Base-by-base conservation (phyloP, 2,797 vertebrate genomes). In the Leptodactylus fallax region DNA sequence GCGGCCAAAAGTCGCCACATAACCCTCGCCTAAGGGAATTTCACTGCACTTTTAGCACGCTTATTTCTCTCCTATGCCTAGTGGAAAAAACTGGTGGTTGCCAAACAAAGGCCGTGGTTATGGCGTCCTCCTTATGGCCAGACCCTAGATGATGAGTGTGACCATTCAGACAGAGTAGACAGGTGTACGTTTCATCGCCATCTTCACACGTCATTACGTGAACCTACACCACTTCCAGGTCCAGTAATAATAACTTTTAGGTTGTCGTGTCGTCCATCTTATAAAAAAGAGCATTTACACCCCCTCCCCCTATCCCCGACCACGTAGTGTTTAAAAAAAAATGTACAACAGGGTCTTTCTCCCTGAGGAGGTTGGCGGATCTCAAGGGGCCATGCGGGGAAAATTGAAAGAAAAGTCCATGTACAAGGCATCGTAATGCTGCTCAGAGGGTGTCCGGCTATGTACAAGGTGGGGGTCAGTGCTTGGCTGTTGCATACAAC, bases 311-410 rank as follows among this genome's bases (percentile, higher is more conserved):
- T 45, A 58, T 25, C 79, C 55, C 21, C 51, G 9, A 69, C 91
- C 90, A 94, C 92, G 93, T 95, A 95, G 95, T 96, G 95, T 96
- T 95, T 95, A 87, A 91, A 93, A 87, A 91, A 93, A 92, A 91
- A 87, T 90, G 88, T 79, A 92, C 78, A 90, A 90, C 92, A 93
- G 86, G 90, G 91, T 90, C 88, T 85, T 81, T 65, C 87, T 91
- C 92, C 92, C 90, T 92, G 92, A 91, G 84, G 79, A 89, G 85
- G 82, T 90, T 10, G 91, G 90, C 91, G 92, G 51, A 82, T 85
- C 86, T 61, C 86, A 69, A 88, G 91, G 92, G 92, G 92, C 90
- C 82, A 90, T 90, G 91, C 90, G 90, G 85, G 89, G 69, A 87
- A 91, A 91, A 91, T 89, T 85, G 90, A 89, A 89, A 92, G 81